Evolutionary conservation across 37 sponge, comb jelly and placozoan genomes (phyloP), one percentile per base, ranked within the genome.

Genomic region (Cladorhizidae sp.): DNA sequence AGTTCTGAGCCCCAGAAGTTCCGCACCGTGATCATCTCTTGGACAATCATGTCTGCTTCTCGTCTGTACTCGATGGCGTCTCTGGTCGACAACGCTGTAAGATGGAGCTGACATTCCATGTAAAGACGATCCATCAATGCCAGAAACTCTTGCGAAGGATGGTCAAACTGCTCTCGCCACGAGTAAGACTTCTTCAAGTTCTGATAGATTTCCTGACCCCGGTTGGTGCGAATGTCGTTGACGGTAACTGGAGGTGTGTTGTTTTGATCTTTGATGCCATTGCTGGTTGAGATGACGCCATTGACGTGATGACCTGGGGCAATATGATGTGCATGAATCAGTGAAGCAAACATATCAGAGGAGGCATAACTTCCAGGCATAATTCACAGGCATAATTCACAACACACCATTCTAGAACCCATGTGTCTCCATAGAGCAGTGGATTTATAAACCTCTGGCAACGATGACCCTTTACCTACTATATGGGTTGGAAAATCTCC

Each of bases 81-180:
- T 20, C 56, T 70, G 2, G 88, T 77, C 28, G 88, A 88, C 55
- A 88, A 74, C 0, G 62, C 65, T 20, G 79, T 88, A 26, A 82
- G 61, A 38, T 88, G 82, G n/a, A 82, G 63, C 40, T 88, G 88
- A 25, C 79, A 82, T 50, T 88, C 84, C 83, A 88, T 88, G 67
- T 79, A 88, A 22, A 88, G 73, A 11, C 80, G 72, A 55, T 82
- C 84, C 88, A 88, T 88, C 41, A 73, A 64, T 0, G 77, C 22
- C 32, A 88, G 62, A 45, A 88, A 88, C 31, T 88, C 83, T 41
- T 69, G 72, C 0, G 57, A 28, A 22, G 88, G 78, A 15, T 70
- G 40, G 56, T 39, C 38, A 74, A 67, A 88, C 36, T 64, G 50
- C 11, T 77, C 83, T n/a, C 67, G 71, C 88, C 83, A 88, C n/a